A percentile compares a stretch with the other conserved stretches of the same genome.
phyloP scores from a whole-genome alignment of 1,140 invertebrate species.

The Megalonaias nervosa region DNA sequence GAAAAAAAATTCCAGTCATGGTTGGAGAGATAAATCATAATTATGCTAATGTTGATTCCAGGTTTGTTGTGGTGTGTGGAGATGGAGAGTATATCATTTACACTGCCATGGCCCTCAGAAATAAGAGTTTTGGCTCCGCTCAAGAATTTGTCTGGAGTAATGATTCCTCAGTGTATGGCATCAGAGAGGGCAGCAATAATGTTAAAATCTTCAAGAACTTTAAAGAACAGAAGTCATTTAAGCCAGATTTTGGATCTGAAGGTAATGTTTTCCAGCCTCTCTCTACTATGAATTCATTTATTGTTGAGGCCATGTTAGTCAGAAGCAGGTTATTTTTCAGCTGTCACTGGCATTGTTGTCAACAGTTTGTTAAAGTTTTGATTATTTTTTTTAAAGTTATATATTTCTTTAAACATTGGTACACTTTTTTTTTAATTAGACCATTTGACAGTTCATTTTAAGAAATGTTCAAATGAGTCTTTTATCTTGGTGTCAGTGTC shows the following conservation, averaged over 20 bases:
- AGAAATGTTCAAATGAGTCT: no score
- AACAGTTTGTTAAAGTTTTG: no score
- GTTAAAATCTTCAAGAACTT: constrained; percentile 99
- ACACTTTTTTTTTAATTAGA: no score
- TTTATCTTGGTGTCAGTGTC: no score
- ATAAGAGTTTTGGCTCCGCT: constrained; percentile 98
- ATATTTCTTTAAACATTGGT: no score
- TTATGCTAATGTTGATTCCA: constrained; percentile 52
- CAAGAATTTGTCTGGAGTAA: constrained; percentile 99
- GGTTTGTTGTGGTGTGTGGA: constrained; percentile 98
- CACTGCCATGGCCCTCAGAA: constrained; percentile 98
- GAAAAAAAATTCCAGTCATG: no score
- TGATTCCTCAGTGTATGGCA: constrained; percentile 95
- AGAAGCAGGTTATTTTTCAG: no score
- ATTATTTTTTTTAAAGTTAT: no score
- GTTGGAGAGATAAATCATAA: no score
- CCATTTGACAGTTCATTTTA: no score
- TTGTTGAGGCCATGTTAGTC: background rate
- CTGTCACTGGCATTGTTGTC: no score
- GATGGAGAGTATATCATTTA: constrained; percentile 99
- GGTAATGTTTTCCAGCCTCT: constrained; percentile 59
- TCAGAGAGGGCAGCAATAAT: constrained; percentile 90
- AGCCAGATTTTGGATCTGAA: constrained; percentile 96
- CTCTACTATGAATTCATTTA: background rate
- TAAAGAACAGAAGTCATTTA: constrained; percentile 96